These are phyloP conservation scores for Lasioglossum albipes DNA, from an alignment of 1,140 invertebrate species.

Conservation along the genomic window DNA sequence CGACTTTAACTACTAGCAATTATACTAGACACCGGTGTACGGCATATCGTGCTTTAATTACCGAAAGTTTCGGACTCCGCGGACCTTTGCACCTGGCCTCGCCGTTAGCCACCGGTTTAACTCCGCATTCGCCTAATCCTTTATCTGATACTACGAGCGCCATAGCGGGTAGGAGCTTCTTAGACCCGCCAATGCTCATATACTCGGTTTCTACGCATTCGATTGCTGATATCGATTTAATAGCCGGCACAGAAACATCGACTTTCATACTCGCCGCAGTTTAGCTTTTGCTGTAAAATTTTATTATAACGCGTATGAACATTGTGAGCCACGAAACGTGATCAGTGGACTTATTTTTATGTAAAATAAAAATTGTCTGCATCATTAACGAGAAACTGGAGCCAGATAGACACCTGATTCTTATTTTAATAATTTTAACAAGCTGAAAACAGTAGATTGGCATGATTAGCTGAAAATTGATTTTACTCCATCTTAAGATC, in stretches of 20 bases:
- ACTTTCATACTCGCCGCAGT: too few species aligned
- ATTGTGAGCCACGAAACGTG: too few species aligned
- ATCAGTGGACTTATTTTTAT: too few species aligned
- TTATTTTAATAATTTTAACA: too few species aligned
- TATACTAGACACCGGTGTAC: constrained; percentile 5
- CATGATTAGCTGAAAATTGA: too few species aligned
- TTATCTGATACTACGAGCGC: constrained; percentile 26
- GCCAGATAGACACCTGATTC: too few species aligned
- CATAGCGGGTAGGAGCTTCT: not conserved
- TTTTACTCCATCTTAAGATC: too few species aligned
- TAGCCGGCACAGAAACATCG: not conserved
- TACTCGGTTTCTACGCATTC: not conserved
- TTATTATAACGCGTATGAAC: too few species aligned
- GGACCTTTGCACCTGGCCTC: constrained; percentile 47
- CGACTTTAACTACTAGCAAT: constrained; percentile 53
- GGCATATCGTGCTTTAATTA: constrained; percentile 64
- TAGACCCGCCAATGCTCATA: not conserved
- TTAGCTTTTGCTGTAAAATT: too few species aligned
- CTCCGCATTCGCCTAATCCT: constrained; percentile 13
- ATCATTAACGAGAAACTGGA: too few species aligned
- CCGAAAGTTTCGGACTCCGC: constrained; percentile 58
- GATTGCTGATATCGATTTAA: not conserved
- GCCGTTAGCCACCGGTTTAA: constrained; percentile 34
- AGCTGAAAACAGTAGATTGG: too few species aligned
- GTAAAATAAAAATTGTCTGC: too few species aligned